Evolutionary conservation across 1,140 invertebrate genomes (phyloP), one percentile per base, ranked within the genome.

Genomic region (Calycopis cecrops): DNA sequence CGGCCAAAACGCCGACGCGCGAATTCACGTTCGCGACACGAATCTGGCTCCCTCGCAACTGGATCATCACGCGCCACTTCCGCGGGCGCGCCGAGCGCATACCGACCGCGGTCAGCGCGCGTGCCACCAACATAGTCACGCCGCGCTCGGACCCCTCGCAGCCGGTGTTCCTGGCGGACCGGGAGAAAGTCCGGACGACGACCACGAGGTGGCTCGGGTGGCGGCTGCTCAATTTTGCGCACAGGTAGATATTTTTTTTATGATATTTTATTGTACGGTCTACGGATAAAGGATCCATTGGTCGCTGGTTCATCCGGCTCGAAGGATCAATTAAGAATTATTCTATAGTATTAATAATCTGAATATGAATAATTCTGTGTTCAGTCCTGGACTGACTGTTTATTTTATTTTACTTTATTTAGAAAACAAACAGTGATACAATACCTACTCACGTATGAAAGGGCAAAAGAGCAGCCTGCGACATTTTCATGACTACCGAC

Each of bases 151-250:
- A 96, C 90, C 94, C 95, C 35, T 95, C 93, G 79, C 94, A 96
- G 77, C 92, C 93, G 0, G 93, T 96, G 18, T 97, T 95, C 80
- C 82, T 94, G 6, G 91, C 95, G 3, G 92, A 94, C 69, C 91
- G 94, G 63, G 92, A 96, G 89, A 90, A 90, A 48, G 82, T 92
- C 48, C 78, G 93, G 34, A 93, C 92, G n/a, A 97, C 95, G 3
- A 95, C 93, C 16, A 97, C 95, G 0, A 87, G 95, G 50, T 97
- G 96, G 94, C 95, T 95, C 0, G 91, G 96, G 71, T 98, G 97
- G 96, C 90, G 97, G 50, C 91, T 94, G 74, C 90, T 91, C 68
- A 88, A 88, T 62, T 80, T 85, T 28, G 82, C 76, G 6, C 78
- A 81, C 60, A 79, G 76, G 86, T 79, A n/a, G 9, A 6, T 16